These are phyloP conservation scores for Sepioteuthis lessoniana DNA, from an alignment of 2,888 invertebrate genomes.

Conservation along the genomic window DNA sequence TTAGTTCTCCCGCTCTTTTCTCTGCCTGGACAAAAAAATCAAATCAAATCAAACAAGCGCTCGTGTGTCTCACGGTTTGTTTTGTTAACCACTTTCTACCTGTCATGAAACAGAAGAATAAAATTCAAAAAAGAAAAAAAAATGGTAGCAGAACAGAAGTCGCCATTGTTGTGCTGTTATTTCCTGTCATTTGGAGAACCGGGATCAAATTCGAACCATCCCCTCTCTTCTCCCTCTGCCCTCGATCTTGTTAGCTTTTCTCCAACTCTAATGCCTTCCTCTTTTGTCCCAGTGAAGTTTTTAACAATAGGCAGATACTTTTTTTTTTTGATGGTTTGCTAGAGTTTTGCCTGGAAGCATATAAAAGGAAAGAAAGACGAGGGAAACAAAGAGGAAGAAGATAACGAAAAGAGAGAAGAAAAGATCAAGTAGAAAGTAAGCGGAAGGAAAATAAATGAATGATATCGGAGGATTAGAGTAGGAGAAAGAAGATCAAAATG, in stretches of 20 bases:
- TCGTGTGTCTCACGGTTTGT: constrained; percentile 9
- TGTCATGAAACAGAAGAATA: neutral
- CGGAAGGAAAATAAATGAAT: neutral
- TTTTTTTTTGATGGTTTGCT: neutral
- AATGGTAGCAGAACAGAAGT: neutral
- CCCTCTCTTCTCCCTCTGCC: neutral
- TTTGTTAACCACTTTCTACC: constrained; percentile 33
- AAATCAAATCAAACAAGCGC: neutral
- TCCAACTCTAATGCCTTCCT: neutral
- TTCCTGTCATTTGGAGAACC: constrained; percentile 6
- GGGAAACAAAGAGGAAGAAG: neutral
- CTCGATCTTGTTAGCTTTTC: neutral
- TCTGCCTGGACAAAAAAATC: neutral
- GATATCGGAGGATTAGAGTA: neutral
- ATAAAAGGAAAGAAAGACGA: neutral
- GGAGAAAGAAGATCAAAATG: too few relatives aligned
- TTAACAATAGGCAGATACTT: neutral
- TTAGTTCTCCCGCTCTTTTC: neutral
- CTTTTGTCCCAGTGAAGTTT: constrained; percentile 5
- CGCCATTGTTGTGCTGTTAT: constrained; percentile 33
- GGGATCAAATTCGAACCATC: neutral
- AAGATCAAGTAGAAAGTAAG: neutral
- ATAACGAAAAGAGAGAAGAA: neutral
- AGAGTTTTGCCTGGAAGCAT: constrained; percentile 8
- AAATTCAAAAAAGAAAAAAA: neutral